Base-by-base conservation (phyloP, 53 echinoderm and acorn worm species). In the Henricia sp. region DNA sequence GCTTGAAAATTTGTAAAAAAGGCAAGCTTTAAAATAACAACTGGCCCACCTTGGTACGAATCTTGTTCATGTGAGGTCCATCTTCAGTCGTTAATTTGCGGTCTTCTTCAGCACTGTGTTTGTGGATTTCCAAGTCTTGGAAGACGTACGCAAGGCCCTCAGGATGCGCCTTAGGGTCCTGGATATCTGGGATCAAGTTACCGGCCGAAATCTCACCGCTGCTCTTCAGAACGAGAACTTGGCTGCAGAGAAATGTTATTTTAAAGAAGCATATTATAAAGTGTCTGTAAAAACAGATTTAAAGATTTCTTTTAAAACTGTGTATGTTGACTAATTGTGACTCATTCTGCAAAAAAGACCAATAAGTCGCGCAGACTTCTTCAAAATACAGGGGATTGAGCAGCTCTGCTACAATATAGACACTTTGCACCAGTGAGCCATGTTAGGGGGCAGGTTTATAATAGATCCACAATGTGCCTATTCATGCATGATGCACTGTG, bases 141-240 rank as follows among this genome's bases (percentile, higher is more conserved):
- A 86, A 90, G 76, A 77, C 82, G 57, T 48, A 90, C 16, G 26
- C 23, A 1, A 90, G 64, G 14, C 60, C 70, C 42, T 74, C 74
- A 28, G 70, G 28, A 25, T 70, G 53, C 25, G 32, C 16, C 72
- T 78, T 90, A 83, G 60, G 82, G 54, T 85, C 53, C 37, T 51
- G 30, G 3, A 76, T 68, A 40, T 85, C 85, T 0, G 56, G 80
- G 55, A 86, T 90, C 13, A 58, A 6, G 14, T 64, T 29, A 53
- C 82, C 71, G 13, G 4, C 50, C 21, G 46, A 54, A 52, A 82
- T 80, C 75, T 70, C 65, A 6, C 40, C 50, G 30, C 29, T 67
- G 70, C 63, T 71, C 43, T n/a, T 80, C 59, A 80, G 69, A 29
- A 59, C 41, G 36, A 90, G 65, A 13, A 35, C 64, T 84, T 90